Evolutionary conservation across 2,888 invertebrate species (phyloP), one percentile per base, ranked within the genome.

Genomic region (Trachelus stipa): DNA sequence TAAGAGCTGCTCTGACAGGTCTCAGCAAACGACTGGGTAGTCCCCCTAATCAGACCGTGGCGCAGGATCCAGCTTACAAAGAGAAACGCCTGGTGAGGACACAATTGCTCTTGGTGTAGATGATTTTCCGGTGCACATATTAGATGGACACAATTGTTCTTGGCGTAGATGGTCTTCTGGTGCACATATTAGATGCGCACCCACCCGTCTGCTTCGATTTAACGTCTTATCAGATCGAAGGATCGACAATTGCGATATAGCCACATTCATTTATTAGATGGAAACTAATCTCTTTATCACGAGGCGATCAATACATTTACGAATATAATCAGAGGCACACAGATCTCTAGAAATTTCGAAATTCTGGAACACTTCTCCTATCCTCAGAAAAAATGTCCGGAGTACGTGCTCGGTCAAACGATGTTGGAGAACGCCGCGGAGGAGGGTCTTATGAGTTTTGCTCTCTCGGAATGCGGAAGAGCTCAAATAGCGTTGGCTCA

Each of bases 361-460:
- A 40, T 15, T 40, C 40, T 40, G 40, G 40, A 40, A 40, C 15
- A 40, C 40, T 40, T 40, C 4, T 40, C 6, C 12, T 40, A 40
- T 40, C 40, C 81, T 73, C 79, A 95, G 93, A 98, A 97, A 93
- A 98, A 98, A 93, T 95, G 96, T 83, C 95, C 97, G 9, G 98
- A 98, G 90, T 96, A 95, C 90, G 93, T 95, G 81, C 93, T 98
- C 78, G 97, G 96, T 1, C 93, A 95, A 82, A 95, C 95, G 80
- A 95, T 96, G 95, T 93, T 91, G 79, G 91, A 91, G 76, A 91
- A 90, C 82, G 90, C 90, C 68, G 88, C 89, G 6, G 92, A 92
- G 69, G 92, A 92, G 69, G 89, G 93, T 82, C 90, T 93, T 4
- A 92, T 96, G 84, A 93, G 93, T 73, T 91, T 93, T 77, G 93